phyloP scores from a whole-genome alignment of 2,888 invertebrate genomes.

The Nezara viridula region DNA sequence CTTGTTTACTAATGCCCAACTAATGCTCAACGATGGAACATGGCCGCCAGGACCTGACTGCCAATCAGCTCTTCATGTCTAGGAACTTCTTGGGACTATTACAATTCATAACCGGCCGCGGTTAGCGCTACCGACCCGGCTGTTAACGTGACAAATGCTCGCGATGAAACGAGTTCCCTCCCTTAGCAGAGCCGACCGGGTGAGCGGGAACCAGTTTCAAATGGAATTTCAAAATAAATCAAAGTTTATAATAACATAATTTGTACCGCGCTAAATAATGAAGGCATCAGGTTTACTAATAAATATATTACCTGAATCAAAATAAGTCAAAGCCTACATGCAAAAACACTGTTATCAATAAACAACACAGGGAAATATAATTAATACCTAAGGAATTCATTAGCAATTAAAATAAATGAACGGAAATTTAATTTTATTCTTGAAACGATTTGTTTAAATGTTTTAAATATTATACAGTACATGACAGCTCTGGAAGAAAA shows the following conservation, averaged over 20 bases:
- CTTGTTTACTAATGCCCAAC: slow-evolving; percentile 19
- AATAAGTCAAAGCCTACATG: slow-evolving; percentile 13
- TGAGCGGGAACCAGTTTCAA: background rate
- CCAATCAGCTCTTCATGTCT: background rate
- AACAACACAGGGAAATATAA: background rate
- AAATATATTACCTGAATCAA: slow-evolving; percentile 11
- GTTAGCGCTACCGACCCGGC: background rate
- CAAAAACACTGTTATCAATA: background rate
- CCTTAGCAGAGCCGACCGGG: background rate
- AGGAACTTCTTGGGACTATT: background rate
- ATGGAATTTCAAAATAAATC: background rate
- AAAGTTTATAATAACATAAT: slow-evolving; percentile 33
- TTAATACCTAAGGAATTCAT: background rate
- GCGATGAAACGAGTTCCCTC: background rate
- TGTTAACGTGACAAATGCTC: background rate
- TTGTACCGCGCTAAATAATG: slow-evolving; percentile 20
- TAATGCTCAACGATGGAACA: background rate
- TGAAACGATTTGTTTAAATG: background rate
- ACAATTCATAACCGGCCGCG: background rate
- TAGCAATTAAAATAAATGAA: background rate
- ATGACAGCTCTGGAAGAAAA: background rate
- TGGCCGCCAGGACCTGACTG: background rate
- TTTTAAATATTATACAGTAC: background rate
- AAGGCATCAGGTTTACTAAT: slow-evolving; percentile 7
- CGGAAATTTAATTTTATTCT: background rate